These are phyloP conservation scores for Dicaeum eximium DNA, from an alignment of 2,113 vertebrate species.

Conservation along the genomic window DNA sequence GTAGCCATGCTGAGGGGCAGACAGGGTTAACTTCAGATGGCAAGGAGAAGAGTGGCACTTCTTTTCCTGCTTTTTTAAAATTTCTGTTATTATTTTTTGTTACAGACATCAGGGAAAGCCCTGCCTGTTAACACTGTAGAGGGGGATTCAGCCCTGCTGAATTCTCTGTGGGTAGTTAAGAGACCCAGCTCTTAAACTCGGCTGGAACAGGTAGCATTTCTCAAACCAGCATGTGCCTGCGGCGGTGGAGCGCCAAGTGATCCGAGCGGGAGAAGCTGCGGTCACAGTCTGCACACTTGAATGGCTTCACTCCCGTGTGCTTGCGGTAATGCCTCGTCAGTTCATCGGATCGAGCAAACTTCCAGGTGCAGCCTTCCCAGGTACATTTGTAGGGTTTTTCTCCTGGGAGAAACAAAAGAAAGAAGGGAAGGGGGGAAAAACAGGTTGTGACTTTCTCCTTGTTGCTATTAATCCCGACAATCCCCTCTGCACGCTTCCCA, in stretches of 20 bases:
- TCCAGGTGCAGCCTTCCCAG: constrained; percentile 99
- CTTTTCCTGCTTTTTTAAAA: constrained; percentile 63
- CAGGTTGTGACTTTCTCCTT: constrained; percentile 37
- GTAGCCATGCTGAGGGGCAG: constrained; percentile 62
- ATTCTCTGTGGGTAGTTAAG: constrained; percentile 66
- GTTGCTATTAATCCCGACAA: not conserved
- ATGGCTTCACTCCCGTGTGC: constrained; percentile 98
- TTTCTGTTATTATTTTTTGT: constrained; percentile 50
- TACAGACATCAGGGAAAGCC: constrained; percentile 68
- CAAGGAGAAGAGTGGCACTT: constrained; percentile 74
- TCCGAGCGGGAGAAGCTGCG: constrained; percentile 98
- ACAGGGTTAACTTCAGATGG: constrained; percentile 56
- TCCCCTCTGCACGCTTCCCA: not conserved
- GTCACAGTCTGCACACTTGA: constrained; percentile 99
- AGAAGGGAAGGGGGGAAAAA: not conserved
- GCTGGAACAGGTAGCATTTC: constrained; percentile 58
- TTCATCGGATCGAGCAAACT: constrained; percentile 98
- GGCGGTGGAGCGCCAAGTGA: constrained; percentile 95
- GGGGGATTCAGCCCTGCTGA: constrained; percentile 85
- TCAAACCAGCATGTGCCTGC: constrained; percentile 98
- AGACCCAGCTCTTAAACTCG: constrained; percentile 76
- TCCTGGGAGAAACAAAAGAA: constrained; percentile 76
- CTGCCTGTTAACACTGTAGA: constrained; percentile 73
- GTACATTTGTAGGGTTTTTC: constrained; percentile 99
- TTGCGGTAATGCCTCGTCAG: constrained; percentile 98